Base-by-base conservation (phyloP, 2,888 invertebrate genomes). In the Pyrrhosoma nymphula region DNA sequence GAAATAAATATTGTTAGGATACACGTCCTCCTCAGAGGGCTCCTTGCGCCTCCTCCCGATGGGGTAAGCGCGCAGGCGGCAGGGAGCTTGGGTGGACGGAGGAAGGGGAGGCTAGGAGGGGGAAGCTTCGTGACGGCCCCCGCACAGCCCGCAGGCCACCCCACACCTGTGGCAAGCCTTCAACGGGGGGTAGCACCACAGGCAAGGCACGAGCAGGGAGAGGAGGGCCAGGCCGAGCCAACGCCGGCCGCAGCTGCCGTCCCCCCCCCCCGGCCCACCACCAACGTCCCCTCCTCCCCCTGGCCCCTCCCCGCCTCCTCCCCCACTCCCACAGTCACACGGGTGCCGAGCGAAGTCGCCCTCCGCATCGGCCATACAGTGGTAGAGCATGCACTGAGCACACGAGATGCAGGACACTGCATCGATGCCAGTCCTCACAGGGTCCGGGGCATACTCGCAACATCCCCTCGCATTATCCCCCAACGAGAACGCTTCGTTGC, bases 131-230 rank as follows among this genome's bases (percentile, higher is more conserved):
- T 99, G 99, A 96, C 98, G 97, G 14, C 99, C 99, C 95, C 99
- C 99, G 96, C 99, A 99, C 95, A 98, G 97, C 95, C 98, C 98
- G 96, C 99, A 98, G 95, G 98, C 97, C 96, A 98, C 97, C 95
- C 99, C 99, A 96, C 98, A 98, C 97, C 98, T 98, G 97, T 99
- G 99, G 96, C 98, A 98, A 96, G 98, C 98, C 96, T 98, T 98
- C 96, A 99, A 97, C 95, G 99, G 99, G 96, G 98, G 98, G 97
- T 99, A 99, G 97, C 99, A 98, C 98, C 99, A 99, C 96, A 99
- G 97, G 97, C 99, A 99, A 96, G 99, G 99, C 96, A 99, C 98
- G 96, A 99, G 97, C 96, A 99, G 97, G 95, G 99, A 98, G 95
- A 99, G 98, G 95, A 99, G 97, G 56, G 99, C 98, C 96, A 99